phyloP scores from a whole-genome alignment of 2,888 invertebrate genomes.

The Eupithecia vulgata region DNA sequence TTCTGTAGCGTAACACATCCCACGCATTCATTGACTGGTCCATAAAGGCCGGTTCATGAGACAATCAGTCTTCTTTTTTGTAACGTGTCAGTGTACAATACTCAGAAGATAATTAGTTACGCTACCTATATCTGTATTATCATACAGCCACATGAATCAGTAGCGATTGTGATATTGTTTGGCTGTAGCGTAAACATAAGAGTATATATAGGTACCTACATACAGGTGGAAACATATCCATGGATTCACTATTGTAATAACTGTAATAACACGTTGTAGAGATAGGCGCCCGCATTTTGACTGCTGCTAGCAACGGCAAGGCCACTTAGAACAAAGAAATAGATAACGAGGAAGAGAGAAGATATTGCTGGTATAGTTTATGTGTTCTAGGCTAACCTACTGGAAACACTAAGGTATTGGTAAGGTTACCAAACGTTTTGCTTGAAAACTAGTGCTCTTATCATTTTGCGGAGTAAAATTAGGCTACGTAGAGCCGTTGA shows the following conservation, averaged over 20 bases:
- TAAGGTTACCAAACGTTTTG: background rate
- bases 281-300: constrained; percentile 3
- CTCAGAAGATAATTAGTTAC: constrained; percentile 29
- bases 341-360: background rate
- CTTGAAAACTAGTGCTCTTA: background rate
- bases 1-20: background rate
- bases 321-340: background rate
- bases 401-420: background rate
- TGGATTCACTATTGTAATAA: constrained; percentile 2
- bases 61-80: constrained; percentile 34
- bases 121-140: constrained; percentile 18
- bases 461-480: background rate
- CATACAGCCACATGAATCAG: constrained; percentile 10
- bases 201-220: background rate
- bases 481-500: background rate
- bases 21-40: background rate
- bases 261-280: background rate
- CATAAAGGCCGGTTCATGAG: constrained; percentile 11
- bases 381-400: background rate
- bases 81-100: constrained; percentile 23
- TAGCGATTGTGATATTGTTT: constrained; percentile 25
- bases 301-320: background rate
- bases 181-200: background rate
- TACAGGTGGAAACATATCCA: background rate
- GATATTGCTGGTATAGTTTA: background rate